Conservation (phyloP, 2,888 invertebrate genomes). For the Leptura quadrifasciata region DNA sequence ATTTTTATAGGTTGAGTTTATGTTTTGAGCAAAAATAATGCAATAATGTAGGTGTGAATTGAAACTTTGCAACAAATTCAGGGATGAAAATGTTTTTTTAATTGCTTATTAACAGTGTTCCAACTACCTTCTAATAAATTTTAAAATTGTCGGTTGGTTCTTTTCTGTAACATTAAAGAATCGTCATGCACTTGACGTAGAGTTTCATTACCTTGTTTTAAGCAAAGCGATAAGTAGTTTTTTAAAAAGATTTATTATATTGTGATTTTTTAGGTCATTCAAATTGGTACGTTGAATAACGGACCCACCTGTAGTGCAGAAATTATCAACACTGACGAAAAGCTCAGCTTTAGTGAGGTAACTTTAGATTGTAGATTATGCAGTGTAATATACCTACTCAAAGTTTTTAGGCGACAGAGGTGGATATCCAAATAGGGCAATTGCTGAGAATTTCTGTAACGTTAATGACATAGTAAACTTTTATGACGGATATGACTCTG, state of each 20-base stretch:
- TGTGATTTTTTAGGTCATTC: not conserved
- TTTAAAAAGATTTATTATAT: too few species aligned
- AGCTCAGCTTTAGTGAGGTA: too few species aligned
- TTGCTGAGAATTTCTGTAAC: conserved; percentile 23
- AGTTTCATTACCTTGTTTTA: not conserved
- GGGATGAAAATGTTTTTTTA: not conserved
- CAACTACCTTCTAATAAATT: not conserved
- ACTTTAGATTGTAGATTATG: not conserved
- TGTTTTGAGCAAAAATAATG: not conserved
- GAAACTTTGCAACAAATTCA: not conserved
- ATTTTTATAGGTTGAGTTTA: not conserved
- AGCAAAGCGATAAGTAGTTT: not conserved
- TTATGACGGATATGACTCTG: conserved; percentile 40
- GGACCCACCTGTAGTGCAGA: too few species aligned
- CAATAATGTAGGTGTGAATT: not conserved
- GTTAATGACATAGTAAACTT: conserved; percentile 26
- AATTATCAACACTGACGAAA: too few species aligned
- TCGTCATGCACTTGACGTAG: not conserved
- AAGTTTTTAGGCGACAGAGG: not conserved
- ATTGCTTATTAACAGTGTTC: not conserved
- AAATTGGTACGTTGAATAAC: too few species aligned
- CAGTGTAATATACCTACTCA: not conserved
- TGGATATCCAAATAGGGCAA: conserved; percentile 18
- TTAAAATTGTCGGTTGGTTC: not conserved
- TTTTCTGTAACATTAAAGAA: too few species aligned